phyloP scores from a whole-genome alignment of 2,113 vertebrate species.

The Acanthochromis polyacanthus region DNA sequence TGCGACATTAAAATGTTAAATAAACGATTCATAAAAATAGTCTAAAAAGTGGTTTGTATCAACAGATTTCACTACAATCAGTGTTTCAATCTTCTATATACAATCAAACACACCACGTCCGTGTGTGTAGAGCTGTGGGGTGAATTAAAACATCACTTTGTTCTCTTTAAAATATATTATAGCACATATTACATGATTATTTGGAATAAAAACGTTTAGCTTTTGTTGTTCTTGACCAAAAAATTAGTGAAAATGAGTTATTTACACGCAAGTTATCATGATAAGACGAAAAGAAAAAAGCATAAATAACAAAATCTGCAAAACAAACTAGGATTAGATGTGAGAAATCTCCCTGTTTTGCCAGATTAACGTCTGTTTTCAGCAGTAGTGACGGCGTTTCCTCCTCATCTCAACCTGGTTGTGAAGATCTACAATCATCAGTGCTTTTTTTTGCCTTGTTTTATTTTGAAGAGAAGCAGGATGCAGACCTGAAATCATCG shows the following conservation, averaged over 20 bases:
- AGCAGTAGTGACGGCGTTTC: neutral
- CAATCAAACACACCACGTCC: constrained; percentile 3
- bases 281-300: constrained; percentile 11
- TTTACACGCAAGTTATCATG: constrained; percentile 35
- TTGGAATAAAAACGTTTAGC: constrained; percentile 5
- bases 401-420: constrained; percentile 3
- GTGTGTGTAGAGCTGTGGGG: constrained; percentile 17
- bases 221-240: constrained; percentile 7
- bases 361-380: neutral
- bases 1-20: constrained; percentile 17
- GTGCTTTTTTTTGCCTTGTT: constrained; percentile 14
- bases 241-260: constrained; percentile 6
- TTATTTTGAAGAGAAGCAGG: constrained; percentile 21
- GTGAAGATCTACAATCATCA: constrained; percentile 41
- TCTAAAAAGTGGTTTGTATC: constrained; percentile 38
- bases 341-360: neutral
- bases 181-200: neutral
- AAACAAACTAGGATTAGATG: constrained; percentile 21
- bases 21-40: constrained; percentile 25
- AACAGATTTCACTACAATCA: constrained; percentile 33
- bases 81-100: constrained; percentile 29
- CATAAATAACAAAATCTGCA: constrained; percentile 33
- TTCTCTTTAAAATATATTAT: constrained; percentile 33
- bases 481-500: constrained; percentile 61
- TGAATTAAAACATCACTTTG: neutral